Conservation (phyloP, 2,797 vertebrate species). For the Moxostoma hubbsi region DNA sequence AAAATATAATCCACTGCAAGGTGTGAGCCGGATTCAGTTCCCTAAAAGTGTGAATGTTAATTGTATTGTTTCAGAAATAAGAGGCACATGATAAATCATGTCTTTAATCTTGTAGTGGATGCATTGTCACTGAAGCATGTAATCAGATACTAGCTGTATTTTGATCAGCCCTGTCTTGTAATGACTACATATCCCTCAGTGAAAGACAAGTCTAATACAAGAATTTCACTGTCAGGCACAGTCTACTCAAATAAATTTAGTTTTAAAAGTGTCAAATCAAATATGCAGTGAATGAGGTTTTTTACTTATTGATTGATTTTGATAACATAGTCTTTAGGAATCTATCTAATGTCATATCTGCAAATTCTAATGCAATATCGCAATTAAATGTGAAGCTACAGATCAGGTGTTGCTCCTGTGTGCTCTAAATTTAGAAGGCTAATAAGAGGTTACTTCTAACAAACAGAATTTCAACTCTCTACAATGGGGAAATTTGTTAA, state of each 20-base stretch:
- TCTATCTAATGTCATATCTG: constrained; percentile 1
- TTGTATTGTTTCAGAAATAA: not conserved
- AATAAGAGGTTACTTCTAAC: constrained; percentile 28
- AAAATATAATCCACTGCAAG: not conserved
- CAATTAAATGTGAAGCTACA: constrained; percentile 26
- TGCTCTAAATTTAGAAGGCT: constrained; percentile 33
- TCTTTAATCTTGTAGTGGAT: not conserved
- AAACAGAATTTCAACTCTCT: constrained; percentile 4
- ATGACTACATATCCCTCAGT: constrained; percentile 22
- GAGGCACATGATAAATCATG: constrained; percentile 13
- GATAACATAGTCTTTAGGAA: not conserved
- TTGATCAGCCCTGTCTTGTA: not conserved
- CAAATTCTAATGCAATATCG: constrained; percentile 25
- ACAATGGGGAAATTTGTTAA: not conserved
- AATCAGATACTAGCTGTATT: constrained; percentile 8
- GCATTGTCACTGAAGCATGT: constrained; percentile 1
- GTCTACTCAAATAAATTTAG: constrained; percentile 10
- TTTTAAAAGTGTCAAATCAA: not conserved
- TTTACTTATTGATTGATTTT: no score
- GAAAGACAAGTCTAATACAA: constrained; percentile 8
- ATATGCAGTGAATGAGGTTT: constrained; percentile 20
- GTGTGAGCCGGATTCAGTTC: no score
- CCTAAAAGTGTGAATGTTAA: not conserved
- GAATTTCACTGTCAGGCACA: not conserved
- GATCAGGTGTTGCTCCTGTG: constrained; percentile 29